phyloP scores from a whole-genome alignment of 2,113 vertebrate genomes.

The Tachysurus fulvidraco region DNA sequence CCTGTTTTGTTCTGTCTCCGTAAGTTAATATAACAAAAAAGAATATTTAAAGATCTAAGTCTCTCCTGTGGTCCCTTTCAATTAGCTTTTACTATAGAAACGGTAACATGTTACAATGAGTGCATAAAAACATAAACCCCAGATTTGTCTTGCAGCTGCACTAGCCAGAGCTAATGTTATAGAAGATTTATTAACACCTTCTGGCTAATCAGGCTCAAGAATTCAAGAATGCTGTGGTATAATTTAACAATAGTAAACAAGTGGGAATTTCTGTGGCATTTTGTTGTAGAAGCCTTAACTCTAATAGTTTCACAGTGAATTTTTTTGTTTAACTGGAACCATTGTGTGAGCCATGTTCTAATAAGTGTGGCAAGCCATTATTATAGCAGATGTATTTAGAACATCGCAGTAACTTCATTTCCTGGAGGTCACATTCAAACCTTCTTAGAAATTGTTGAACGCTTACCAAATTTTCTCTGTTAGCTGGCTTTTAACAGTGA shows the following conservation, averaged over 20 bases:
- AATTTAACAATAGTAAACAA: not conserved
- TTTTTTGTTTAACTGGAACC: not conserved
- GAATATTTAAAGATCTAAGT: not conserved
- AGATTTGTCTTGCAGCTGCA: not conserved
- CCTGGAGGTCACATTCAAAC: not conserved
- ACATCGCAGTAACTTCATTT: not conserved
- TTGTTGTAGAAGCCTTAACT: not conserved
- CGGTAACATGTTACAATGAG: not conserved
- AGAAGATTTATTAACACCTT: not conserved
- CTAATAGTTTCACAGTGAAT: not conserved
- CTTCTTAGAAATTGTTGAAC: slow-evolving; percentile 15
- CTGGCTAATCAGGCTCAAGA: not conserved
- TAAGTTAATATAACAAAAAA: not conserved
- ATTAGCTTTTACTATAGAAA: not conserved
- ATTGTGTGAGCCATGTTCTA: not conserved
- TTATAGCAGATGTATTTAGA: slow-evolving; percentile 6
- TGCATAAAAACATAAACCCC: not conserved
- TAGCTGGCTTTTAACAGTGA: slow-evolving; percentile 9
- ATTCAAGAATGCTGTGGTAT: not conserved
- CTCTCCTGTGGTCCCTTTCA: not conserved
- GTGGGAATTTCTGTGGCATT: not conserved
- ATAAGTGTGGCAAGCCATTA: slow-evolving; percentile 2
- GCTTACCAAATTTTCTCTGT: not conserved
- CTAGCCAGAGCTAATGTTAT: no score
- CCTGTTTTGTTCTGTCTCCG: not conserved